phyloP scores from a whole-genome alignment of 2,113 vertebrate genomes.

The Oncorhynchus gorbuscha region DNA sequence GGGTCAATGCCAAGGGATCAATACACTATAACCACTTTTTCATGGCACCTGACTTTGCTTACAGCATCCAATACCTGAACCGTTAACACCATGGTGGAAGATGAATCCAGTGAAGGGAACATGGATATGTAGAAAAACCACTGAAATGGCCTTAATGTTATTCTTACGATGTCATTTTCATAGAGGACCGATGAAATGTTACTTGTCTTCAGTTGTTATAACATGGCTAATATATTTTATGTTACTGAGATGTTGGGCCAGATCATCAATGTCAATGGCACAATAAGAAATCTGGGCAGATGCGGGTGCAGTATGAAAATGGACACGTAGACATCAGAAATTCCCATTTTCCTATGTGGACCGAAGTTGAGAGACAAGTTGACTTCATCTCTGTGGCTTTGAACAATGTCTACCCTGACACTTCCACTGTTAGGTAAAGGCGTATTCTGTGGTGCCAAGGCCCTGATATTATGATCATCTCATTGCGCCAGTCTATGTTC shows the following conservation, averaged over 20 bases:
- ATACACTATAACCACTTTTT: constrained; percentile 43
- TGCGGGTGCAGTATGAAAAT: constrained; percentile 47
- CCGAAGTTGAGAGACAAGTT: background rate
- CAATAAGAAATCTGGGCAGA: background rate
- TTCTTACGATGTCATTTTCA: background rate
- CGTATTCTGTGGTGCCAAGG: background rate
- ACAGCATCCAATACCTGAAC: background rate
- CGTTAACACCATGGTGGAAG: background rate
- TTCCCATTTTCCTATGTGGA: background rate
- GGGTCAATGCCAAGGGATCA: background rate
- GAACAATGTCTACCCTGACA: background rate
- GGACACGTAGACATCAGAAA: background rate
- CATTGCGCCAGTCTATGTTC: constrained; percentile 9
- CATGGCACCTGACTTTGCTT: background rate
- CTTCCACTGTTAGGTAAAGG: constrained; percentile 27
- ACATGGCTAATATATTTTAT: constrained; percentile 48
- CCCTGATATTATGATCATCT: constrained; percentile 11
- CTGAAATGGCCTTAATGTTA: constrained; percentile 27
- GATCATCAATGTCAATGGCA: background rate
- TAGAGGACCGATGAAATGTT: background rate
- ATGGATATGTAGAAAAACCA: constrained; percentile 8
- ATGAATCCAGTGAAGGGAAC: constrained; percentile 10
- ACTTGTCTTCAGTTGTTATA: constrained; percentile 21
- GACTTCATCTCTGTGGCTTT: background rate
- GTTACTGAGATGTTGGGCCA: constrained; percentile 20